Base-by-base conservation (phyloP, 2,113 vertebrate species). In the Morone saxatilis region DNA sequence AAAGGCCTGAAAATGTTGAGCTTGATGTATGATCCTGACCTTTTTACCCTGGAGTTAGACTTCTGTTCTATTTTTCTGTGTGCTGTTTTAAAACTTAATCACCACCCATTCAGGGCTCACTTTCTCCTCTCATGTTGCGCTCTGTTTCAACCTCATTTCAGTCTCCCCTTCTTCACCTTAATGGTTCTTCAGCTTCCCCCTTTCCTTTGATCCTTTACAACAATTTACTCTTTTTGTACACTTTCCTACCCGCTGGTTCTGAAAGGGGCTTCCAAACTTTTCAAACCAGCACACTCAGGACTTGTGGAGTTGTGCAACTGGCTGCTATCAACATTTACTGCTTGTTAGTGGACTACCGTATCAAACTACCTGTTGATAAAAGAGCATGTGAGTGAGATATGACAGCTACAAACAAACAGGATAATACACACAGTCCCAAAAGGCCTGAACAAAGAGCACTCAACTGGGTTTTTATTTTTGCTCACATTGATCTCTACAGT, bases 361-460 rank as follows among this genome's bases (percentile, higher is more conserved):
- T 76, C 60, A 66, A 50, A 73, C 19, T 69, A 14, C 61, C 14
- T 57, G 72, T 69, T n/a, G 74, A 88, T 86, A 67, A 76, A 62
- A 85, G 76, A 36, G 57, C 63, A 73, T 38, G 65, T 41, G 45
- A 69, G 25, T 4, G 73, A 76, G 38, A 12, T 60, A 7, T 73
- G 85, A 67, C 79, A 76, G 56, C 69, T 41, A 6, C 25, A 13
- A 78, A 86, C 81, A 80, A 76, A 84, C 70, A 73, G 0, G 20
- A 19, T 19, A 31, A 41, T 40, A 31, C 50, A 67, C 31, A 36
- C 67, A 38, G 48, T 78, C 83, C 83, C n/a, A 14, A 6, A 76
- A 76, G 71, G 81, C 48, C 53, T 14, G 7, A 51, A 38, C 70
- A 77, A 69, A 80, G 72, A 74, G 20, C 71, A 75, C 22, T 51